Evolutionary conservation across 2,113 vertebrate genomes (phyloP).

Genomic region (Amblyopsis rosae): DNA sequence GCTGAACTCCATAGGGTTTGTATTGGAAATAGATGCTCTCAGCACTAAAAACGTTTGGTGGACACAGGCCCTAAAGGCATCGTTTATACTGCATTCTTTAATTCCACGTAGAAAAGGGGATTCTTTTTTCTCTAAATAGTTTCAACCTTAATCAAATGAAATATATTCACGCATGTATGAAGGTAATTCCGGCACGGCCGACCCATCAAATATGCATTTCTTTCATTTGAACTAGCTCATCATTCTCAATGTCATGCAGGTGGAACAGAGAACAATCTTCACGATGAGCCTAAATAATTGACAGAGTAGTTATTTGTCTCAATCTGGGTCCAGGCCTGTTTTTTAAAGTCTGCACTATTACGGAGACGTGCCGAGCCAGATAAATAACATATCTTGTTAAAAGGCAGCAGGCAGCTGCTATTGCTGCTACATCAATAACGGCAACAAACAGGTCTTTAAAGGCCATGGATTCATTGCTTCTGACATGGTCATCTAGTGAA

Average conservation of each 20-base stretch:
- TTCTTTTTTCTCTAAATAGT: too few species aligned
- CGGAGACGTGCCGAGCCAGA: constrained; percentile 56
- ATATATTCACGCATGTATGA: constrained; percentile 24
- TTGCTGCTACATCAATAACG: constrained; percentile 59
- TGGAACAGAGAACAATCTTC: constrained; percentile 41
- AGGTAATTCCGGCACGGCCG: constrained; percentile 15
- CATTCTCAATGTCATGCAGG: constrained; percentile 31
- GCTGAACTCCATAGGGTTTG: too few species aligned
- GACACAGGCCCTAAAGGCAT: too few species aligned
- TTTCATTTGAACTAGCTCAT: constrained; percentile 37
- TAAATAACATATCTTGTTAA: constrained; percentile 57
- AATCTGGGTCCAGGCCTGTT: constrained; percentile 41
- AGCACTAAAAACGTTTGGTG: too few species aligned
- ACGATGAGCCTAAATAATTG: constrained; percentile 64
- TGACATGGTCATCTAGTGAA: constrained; percentile 46
- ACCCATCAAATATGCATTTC: constrained; percentile 55
- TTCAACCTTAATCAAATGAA: constrained; percentile 5
- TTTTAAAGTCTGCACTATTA: constrained; percentile 38
- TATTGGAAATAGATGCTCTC: too few species aligned
- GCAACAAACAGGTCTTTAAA: constrained; percentile 48
- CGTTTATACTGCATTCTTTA: too few species aligned
- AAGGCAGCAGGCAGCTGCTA: constrained; percentile 37
- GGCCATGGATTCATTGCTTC: constrained; percentile 56
- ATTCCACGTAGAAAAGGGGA: too few species aligned
- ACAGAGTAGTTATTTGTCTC: constrained; percentile 61